Conservation (phyloP, 2,888 invertebrate genomes). For the Spisula subtruncata region DNA sequence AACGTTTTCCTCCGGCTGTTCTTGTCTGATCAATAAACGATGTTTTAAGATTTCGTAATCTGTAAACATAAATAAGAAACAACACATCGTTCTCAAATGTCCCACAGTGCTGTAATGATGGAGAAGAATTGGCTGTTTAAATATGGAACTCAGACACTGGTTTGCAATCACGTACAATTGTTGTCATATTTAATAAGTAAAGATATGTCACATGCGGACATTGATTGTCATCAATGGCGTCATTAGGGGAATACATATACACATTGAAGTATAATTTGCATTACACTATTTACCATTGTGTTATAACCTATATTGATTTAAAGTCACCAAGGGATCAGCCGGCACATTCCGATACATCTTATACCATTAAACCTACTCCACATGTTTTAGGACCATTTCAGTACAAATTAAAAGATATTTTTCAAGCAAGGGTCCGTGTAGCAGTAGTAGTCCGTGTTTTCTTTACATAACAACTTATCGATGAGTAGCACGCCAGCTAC, state of each 20-base stretch:
- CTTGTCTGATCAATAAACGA: background rate
- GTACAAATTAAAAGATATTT: no score
- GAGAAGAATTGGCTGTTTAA: background rate
- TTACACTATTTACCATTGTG: no score
- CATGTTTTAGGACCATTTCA: no score
- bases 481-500: no score
- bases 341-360: no score
- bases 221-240: background rate
- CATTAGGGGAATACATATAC: background rate
- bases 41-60: background rate
- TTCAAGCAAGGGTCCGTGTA: no score
- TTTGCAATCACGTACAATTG: conserved; percentile 5
- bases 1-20: background rate
- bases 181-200: conserved; percentile 10
- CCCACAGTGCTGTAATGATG: background rate
- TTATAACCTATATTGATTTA: no score
- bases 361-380: no score
- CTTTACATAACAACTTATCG: no score
- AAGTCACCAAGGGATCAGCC: no score
- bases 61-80: background rate
- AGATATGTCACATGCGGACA: background rate
- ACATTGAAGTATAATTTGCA: no score
- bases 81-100: background rate
- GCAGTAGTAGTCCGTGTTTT: no score
- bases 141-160: background rate